Percentiles rank a stretch among this genome's conserved stretches.
phyloP scores from a whole-genome alignment of 1,140 invertebrate genomes.

The Gerris buenoi region DNA sequence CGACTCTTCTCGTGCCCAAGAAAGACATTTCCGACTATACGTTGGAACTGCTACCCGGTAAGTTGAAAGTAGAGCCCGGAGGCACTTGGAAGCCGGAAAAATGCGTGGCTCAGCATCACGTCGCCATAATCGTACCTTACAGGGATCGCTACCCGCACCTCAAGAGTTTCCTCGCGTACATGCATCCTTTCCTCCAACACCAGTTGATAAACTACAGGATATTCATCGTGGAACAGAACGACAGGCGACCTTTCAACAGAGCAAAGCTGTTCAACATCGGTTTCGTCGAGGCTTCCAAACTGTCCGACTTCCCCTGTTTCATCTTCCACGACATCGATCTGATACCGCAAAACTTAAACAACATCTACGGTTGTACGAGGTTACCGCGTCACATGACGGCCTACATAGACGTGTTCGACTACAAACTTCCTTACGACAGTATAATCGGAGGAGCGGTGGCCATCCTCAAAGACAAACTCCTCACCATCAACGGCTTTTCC shows the following conservation, averaged over 20 bases:
- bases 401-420: conserved; percentile 75
- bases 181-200: conserved; percentile 74
- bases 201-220: conserved; percentile 79
- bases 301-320: conserved; percentile 63
- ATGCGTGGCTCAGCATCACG: conserved; percentile 57
- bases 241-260: conserved; percentile 68
- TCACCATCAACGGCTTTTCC: conserved; percentile 77
- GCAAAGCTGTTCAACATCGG: conserved; percentile 89
- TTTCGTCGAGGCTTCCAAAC: conserved; percentile 53
- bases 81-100: conserved; percentile 54
- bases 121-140: conserved; percentile 80
- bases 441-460: conserved; percentile 64
- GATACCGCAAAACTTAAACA: conserved; percentile 71
- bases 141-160: conserved; percentile 69
- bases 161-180: conserved; percentile 62
- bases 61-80: conserved; percentile 30
- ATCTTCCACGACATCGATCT: conserved; percentile 93
- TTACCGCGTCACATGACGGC: conserved; percentile 83
- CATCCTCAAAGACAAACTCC: conserved; percentile 52
- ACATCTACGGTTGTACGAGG: conserved; percentile 80
- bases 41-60: conserved; percentile 7
- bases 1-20: not conserved
- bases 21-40: conserved; percentile 4
- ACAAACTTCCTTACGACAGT: conserved; percentile 55
- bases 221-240: conserved; percentile 78